These are phyloP conservation scores for Diorhabda carinulata DNA, from an alignment of 1,140 invertebrate species.

Conservation along the genomic window DNA sequence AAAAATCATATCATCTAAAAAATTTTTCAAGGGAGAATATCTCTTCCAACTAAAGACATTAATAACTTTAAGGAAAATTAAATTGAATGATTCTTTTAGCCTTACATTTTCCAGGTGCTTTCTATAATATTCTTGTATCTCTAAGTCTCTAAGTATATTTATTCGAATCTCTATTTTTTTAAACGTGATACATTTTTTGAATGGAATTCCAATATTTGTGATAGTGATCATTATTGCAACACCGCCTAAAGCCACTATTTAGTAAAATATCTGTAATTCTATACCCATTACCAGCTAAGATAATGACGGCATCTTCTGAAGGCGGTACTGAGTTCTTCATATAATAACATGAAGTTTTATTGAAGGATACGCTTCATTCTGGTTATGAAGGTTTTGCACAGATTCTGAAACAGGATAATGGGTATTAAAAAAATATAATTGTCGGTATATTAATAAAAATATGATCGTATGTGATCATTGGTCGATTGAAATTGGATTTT, in stretches of 20 bases:
- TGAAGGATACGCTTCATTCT: constrained; percentile 2
- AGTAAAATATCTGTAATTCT: constrained; percentile 3
- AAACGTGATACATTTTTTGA: background rate
- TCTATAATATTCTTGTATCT: too few species aligned
- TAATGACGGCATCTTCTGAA: background rate
- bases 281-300: constrained; percentile 2
- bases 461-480: background rate
- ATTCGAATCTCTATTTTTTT: too few species aligned
- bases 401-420: background rate
- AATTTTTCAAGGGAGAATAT: too few species aligned
- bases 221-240: background rate
- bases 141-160: too few species aligned
- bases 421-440: background rate
- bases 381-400: constrained; percentile 1
- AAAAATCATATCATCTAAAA: too few species aligned
- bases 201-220: background rate
- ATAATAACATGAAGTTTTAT: constrained; percentile 3
- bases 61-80: too few species aligned
- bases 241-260: background rate
- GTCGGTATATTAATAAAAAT: background rate
- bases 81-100: too few species aligned
- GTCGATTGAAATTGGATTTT: too few species aligned
- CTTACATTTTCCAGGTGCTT: too few species aligned
- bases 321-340: background rate
- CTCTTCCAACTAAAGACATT: too few species aligned